These are phyloP conservation scores for Corythoichthys haematopterus DNA, from an alignment of 2,113 vertebrate species.

Conservation along the genomic window DNA sequence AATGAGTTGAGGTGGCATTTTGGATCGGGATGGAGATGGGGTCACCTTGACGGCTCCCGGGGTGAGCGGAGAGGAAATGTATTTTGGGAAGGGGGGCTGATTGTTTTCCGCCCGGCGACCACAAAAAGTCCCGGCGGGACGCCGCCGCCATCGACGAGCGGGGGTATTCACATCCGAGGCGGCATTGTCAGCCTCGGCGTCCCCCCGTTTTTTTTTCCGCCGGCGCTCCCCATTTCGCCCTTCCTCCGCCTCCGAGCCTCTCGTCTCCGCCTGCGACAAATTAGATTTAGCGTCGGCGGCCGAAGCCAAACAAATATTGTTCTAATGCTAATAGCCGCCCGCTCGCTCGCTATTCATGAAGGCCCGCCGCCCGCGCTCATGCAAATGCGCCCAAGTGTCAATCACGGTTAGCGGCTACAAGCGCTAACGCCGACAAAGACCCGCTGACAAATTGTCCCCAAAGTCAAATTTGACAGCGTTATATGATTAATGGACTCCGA, in stretches of 20 bases:
- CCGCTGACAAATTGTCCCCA: conserved; percentile 80
- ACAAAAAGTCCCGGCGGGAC: conserved; percentile 48
- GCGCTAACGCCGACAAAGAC: conserved; percentile 66
- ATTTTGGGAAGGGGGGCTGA: background rate
- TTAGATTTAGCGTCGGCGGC: conserved; percentile 74
- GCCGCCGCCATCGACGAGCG: background rate
- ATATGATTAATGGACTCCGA: conserved; percentile 80
- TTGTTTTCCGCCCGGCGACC: background rate
- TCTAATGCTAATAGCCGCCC: conserved; percentile 24
- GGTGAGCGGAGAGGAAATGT: background rate
- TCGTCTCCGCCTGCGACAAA: conserved; percentile 62
- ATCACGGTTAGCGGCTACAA: conserved; percentile 77
- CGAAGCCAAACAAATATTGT: conserved; percentile 7
- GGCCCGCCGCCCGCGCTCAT: conserved; percentile 57
- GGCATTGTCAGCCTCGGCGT: conserved; percentile 31
- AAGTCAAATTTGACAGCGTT: conserved; percentile 81
- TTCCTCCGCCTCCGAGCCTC: conserved; percentile 30
- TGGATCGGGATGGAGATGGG: too few relatives aligned
- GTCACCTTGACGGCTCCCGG: background rate
- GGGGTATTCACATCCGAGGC: conserved; percentile 21
- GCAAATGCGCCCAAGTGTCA: conserved; percentile 79
- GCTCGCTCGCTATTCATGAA: conserved; percentile 75
- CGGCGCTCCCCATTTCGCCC: conserved; percentile 38
- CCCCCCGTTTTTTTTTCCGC: conserved; percentile 47
- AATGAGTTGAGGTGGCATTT: too few relatives aligned